Evolutionary conservation across 2,113 vertebrate species (phyloP), one percentile per base, ranked within the genome.

Genomic region (Eurypyga helias): DNA sequence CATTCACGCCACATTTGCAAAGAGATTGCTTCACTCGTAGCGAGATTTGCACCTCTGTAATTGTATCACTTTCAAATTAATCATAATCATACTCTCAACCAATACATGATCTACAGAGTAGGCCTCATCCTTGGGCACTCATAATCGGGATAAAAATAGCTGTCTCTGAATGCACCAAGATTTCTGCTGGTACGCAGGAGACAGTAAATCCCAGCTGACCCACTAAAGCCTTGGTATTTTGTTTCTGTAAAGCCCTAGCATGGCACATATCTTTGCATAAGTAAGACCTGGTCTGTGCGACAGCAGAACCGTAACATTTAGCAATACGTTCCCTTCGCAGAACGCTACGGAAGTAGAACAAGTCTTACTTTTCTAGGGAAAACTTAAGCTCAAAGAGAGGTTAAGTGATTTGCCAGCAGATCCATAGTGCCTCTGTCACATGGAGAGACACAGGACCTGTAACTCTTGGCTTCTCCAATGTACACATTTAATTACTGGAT

Each of bases 11-110:
- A 85, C 94, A 93, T 87, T 93, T 92, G 66, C 82, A 96, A 89
- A 93, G 90, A 91, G 87, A 96, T 95, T 89, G 83, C 78, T 96
- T 79, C 85, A 23, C 75, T 85, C 58, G 73, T 62, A 93, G 77
- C 17, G 25, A 93, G 92, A 92, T 91, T 93, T 96, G 54, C 66
- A 96, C 95, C 81, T 82, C 70, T 95, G 91, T 91, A 96, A 96
- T 93, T 95, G 83, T 95, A 93, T 96, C 96, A 72, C 61, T 95
- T 96, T 89, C 93, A 96, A 96, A 96, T 95, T 94, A 96, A 94
- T 87, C 91, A 92, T 73, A 93, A 96, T 96, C 83, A 82, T 61
- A 85, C 79, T 76, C 75, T 93, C 90, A 90, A 90, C 57, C 84
- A 90, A 81, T 87, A 57, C 60, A 48, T 23, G 58, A 77, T 75